Percentiles rank a stretch among this genome's conserved stretches.
These are phyloP conservation scores for Quadriops clusia DNA, from an alignment of 2,888 invertebrate species.

Conservation along the genomic window DNA sequence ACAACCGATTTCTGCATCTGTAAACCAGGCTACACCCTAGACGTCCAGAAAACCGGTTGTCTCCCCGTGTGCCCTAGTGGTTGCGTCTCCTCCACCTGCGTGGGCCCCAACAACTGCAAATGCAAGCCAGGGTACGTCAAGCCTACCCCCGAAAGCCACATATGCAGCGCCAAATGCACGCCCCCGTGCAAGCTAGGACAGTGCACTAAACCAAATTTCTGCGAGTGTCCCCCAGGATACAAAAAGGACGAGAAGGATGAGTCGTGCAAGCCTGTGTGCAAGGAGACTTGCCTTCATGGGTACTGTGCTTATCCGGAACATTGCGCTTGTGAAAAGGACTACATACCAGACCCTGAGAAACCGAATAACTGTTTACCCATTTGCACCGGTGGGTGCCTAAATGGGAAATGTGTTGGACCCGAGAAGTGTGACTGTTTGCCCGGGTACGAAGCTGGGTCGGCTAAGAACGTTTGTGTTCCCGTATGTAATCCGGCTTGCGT, in stretches of 20 bases:
- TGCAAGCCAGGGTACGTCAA: too few relatives aligned
- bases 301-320: constrained; percentile 15
- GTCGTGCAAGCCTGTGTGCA: constrained; percentile 15
- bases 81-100: too few relatives aligned
- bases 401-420: constrained; percentile 13
- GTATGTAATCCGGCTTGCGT: constrained; percentile 25
- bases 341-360: neutral
- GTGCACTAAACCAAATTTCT: too few relatives aligned
- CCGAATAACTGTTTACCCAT: constrained; percentile 13
- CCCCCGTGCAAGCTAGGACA: too few relatives aligned
- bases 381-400: constrained; percentile 12
- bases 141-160: too few relatives aligned
- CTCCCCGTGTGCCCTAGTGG: too few relatives aligned
- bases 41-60: too few relatives aligned
- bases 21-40: too few relatives aligned
- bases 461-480: constrained; percentile 16
- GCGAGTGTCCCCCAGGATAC: too few relatives aligned
- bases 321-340: constrained; percentile 13
- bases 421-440: constrained; percentile 17
- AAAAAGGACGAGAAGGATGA: constrained; percentile 4
- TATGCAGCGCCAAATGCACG: too few relatives aligned
- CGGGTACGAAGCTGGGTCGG: constrained; percentile 6
- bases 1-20: too few relatives aligned
- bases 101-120: too few relatives aligned
- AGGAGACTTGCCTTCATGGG: constrained; percentile 12